Evolutionary conservation across 2,113 vertebrate species (phyloP), one percentile per base, ranked within the genome.

Genomic region (Cnemophilus loriae): DNA sequence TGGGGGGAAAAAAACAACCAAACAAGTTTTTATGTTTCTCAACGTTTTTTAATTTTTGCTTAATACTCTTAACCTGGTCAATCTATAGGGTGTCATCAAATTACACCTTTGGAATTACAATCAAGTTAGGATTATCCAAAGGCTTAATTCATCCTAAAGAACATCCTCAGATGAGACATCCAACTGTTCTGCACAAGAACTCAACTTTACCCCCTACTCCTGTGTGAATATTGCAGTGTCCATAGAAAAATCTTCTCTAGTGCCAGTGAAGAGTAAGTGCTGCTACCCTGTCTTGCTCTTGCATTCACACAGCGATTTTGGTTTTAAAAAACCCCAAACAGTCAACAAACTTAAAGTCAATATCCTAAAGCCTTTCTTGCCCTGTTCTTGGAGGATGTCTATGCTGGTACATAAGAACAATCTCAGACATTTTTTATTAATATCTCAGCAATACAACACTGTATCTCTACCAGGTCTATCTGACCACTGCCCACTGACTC

Each of bases 1-100:
- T 9, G 8, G 1, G 16, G 12, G 12, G 1, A 12, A n/a, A 35
- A 67, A 61, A 30, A 2, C 18, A 41, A 44, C 4, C 4, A 41
- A 68, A 60, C 3, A 53, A 20, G 5, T 11, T 37, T 84, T 42
- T 68, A 28, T 56, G 10, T 73, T 75, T 11, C 23, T 73, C 10
- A 7, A 63, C 4, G 32, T 65, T 37, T 90, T 87, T 39, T 46
- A 88, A 22, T 19, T 55, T n/a, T 60, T 76, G 41, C 27, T 71
- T 57, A 83, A 88, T 30, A 53, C 33, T 89, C 27, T 77, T 77
- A 63, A 67, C 6, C 16, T 5, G 1, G 33, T 80, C 59, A 74
- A n/a, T n/a, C 67, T 74, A 59, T 42, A 86, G 42, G 4, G 15
- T 74, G 39, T 67, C 59, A 83, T 46, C 33, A 84, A 81, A 89